Base-by-base conservation (phyloP, 2,888 invertebrate genomes). In the Athripsodes cinereus region DNA sequence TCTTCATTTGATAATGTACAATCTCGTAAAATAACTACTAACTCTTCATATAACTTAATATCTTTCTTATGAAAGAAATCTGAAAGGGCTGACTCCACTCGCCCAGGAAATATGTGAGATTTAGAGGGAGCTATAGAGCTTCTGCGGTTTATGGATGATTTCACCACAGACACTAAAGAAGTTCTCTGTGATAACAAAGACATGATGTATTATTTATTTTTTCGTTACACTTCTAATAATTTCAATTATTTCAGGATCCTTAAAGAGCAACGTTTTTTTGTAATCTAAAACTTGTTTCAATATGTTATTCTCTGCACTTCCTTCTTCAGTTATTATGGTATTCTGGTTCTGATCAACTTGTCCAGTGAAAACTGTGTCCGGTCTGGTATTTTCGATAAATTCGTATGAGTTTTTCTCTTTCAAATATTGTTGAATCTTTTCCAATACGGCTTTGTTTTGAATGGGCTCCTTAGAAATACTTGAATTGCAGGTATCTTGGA, bases 371-470 rank as follows among this genome's bases (percentile, higher is more conserved):
- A 6, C 11, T n/a, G 19, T 19, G 3, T 50, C 50, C 18, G 3
- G 21, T 13, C 50, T 18, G 21, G 20, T 20, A 6, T 6, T 11
- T 5, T 50, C 50, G n/a, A 21, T 16, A 11, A 20, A 50, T 6
- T 78, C 79, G 0, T 70, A 69, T 49, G 70, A 74, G 58, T 69
- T 73, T 65, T 78, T 79, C 66, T 79, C 79, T 69, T 79, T 79
- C 46, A 79, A 66, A 68, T 74, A 79, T 2, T 73, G 70, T 62
- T 79, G 79, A 59, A 79, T 70, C 70, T 73, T 73, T 64, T 79
- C 79, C 60, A 78, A 68, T 55, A 79, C 78, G 20, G 74, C 72
- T 73, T 79, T 78, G 65, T 70, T 78, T 65, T 78, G 78, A 62
- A 46, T 40, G 20, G 58, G 54, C 34, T 61, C 61, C 40, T 53